Percentiles rank a stretch among this genome's conserved stretches.
Evolutionary conservation across 2,888 invertebrate species (phyloP).

Genomic region (Drepanosiphum platanoidis): DNA sequence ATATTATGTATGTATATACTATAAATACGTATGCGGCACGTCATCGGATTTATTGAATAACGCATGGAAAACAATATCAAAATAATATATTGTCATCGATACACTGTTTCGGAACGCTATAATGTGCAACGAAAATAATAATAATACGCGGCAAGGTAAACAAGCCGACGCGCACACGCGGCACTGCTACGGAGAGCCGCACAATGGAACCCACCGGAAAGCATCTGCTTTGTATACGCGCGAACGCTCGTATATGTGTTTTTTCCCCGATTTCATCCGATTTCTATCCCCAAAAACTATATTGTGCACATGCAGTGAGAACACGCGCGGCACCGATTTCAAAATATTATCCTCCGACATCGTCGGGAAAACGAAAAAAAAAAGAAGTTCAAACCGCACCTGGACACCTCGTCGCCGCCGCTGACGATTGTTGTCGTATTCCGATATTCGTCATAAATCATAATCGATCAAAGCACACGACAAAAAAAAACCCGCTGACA

Average conservation of each 20-base stretch:
- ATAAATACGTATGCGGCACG: too few relatives aligned
- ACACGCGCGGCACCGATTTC: background rate
- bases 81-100: background rate
- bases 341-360: background rate
- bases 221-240: background rate
- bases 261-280: background rate
- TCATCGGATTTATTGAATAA: too few relatives aligned
- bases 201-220: background rate
- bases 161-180: background rate
- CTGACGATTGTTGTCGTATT: background rate
- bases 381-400: background rate
- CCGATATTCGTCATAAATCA: conserved; percentile 26
- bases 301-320: background rate
- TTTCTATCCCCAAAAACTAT: background rate
- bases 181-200: background rate
- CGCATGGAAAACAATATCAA: background rate
- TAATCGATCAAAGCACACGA: conserved; percentile 33
- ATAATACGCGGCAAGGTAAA: background rate
- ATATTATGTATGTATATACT: too few relatives aligned
- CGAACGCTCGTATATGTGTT: too few relatives aligned
- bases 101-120: background rate
- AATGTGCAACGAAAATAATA: background rate
- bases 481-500: conserved; percentile 1
- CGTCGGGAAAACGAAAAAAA: background rate
- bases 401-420: background rate